Conservation (phyloP, 2,797 vertebrate genomes). For the Neosalanx taihuensis region DNA sequence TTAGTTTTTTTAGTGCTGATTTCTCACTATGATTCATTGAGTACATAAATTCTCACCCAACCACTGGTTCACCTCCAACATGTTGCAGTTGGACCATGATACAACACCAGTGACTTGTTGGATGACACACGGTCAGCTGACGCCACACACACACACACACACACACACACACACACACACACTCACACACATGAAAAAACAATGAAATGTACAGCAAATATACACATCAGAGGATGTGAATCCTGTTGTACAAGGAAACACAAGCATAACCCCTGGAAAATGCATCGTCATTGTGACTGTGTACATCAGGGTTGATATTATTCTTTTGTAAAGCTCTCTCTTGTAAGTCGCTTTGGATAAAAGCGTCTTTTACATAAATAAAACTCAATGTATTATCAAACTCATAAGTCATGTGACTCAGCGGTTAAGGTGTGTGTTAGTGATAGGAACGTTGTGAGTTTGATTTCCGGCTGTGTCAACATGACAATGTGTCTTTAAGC, state of each 20-base stretch:
- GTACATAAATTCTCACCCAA: conserved; percentile 49
- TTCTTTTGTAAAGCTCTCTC: no score
- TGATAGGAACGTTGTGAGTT: no score
- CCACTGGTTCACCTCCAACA: conserved; percentile 46
- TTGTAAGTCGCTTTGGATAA: no score
- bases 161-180: not conserved
- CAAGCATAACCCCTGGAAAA: conserved; percentile 8
- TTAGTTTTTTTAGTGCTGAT: conserved; percentile 44
- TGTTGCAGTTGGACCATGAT: conserved; percentile 24
- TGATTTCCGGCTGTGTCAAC: no score
- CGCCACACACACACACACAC: not conserved
- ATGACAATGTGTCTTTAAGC: no score
- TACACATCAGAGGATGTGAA: not conserved
- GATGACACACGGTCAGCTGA: conserved; percentile 20
- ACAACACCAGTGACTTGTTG: conserved; percentile 56
- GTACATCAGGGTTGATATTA: not conserved
- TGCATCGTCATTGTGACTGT: conserved; percentile 28
- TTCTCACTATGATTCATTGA: conserved; percentile 56
- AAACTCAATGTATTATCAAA: no score
- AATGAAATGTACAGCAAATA: not conserved
- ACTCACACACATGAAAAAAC: not conserved
- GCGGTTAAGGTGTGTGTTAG: no score
- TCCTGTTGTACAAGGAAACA: no score
- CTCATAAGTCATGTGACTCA: no score
- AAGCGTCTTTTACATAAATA: no score